Evolutionary conservation across 2,888 invertebrate species (phyloP), one percentile per base, ranked within the genome.

Genomic region (Noctua janthe): DNA sequence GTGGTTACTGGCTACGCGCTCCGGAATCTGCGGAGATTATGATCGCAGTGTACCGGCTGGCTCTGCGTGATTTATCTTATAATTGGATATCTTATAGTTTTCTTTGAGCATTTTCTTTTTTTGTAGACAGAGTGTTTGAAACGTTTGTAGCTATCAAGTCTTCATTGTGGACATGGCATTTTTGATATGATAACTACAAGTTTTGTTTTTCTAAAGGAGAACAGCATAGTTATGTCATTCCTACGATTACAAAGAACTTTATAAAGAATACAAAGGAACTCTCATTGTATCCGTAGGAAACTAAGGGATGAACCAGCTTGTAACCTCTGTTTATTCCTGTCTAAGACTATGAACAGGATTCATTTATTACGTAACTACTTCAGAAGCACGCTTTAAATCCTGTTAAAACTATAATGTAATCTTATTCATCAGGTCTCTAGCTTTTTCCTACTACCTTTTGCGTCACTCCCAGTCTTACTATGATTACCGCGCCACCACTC

Each of bases 11-110:
- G 80, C 75, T 87, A 84, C 87, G 66, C 35, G 77, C 56, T 74
- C 87, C 72, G 77, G 85, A 81, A 81, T 86, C 73, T 71, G 56
- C 69, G 62, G 67, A 64, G 85, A 86, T 86, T 87, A 87, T 84
- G 76, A 86, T 86, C 85, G 64, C 70, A 81, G 77, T 87, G 87
- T 84, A 64, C 66, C 70, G 70, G 67, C 74, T 73, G 13, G 35
- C 67, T 78, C 69, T 64, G 72, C 67, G 79, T 79, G 81, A 85
- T 84, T 85, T 87, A 84, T 84, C 86, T 71, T 69, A 87, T 83
- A 89, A 80, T 84, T 85, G 69, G 39, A 78, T 51, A 74, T 47
- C 47, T 47, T 47, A 11, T 47, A 43, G n/a, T 71, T 77, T 83
- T 56, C 73, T 73, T 70, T 78, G 29, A 39, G 1, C 39, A 49